These are phyloP conservation scores for Clusia tigrina DNA, from an alignment of 2,888 invertebrate genomes.

Conservation along the genomic window DNA sequence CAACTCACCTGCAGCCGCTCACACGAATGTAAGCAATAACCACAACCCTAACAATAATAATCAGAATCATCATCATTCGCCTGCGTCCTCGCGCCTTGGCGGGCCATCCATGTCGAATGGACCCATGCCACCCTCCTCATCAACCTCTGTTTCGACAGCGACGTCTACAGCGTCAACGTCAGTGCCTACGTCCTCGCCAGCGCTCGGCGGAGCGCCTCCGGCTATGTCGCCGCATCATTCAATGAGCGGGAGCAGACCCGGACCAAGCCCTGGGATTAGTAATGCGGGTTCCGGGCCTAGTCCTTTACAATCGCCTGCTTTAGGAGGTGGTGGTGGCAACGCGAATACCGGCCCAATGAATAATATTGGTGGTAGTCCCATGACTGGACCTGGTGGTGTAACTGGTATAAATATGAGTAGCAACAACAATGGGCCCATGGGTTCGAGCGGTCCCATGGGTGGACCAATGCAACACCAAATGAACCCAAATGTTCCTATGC, in stretches of 20 bases:
- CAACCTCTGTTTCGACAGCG: conserved; percentile 35
- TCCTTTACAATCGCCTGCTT: conserved; percentile 53
- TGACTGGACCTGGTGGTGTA: conserved; percentile 30
- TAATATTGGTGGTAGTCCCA: conserved; percentile 32
- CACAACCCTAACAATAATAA: conserved; percentile 42
- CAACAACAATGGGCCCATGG: conserved; percentile 50
- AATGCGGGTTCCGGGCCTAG: conserved; percentile 49
- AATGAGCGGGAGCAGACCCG: conserved; percentile 42
- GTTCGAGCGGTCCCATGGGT: conserved; percentile 42
- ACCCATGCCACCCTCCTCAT: conserved; percentile 66
- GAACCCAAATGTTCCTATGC: conserved; percentile 65
- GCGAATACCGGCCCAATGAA: conserved; percentile 29
- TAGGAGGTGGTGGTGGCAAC: conserved; percentile 40
- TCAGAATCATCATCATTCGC: conserved; percentile 58
- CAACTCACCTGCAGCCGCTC: conserved; percentile 50
- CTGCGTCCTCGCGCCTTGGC: conserved; percentile 49
- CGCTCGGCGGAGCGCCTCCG: conserved; percentile 47
- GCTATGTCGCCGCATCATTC: conserved; percentile 66
- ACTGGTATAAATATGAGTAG: conserved; percentile 40
- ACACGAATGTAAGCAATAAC: conserved; percentile 39
- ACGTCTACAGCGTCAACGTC: conserved; percentile 53
- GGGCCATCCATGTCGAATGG: conserved; percentile 63
- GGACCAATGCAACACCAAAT: conserved; percentile 58
- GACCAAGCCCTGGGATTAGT: conserved; percentile 54
- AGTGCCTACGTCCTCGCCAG: conserved; percentile 61